A percentile compares a stretch with the other conserved stretches of the same genome.
Evolutionary conservation across 2,888 invertebrate genomes (phyloP).

Genomic region (Diadromus collaris): DNA sequence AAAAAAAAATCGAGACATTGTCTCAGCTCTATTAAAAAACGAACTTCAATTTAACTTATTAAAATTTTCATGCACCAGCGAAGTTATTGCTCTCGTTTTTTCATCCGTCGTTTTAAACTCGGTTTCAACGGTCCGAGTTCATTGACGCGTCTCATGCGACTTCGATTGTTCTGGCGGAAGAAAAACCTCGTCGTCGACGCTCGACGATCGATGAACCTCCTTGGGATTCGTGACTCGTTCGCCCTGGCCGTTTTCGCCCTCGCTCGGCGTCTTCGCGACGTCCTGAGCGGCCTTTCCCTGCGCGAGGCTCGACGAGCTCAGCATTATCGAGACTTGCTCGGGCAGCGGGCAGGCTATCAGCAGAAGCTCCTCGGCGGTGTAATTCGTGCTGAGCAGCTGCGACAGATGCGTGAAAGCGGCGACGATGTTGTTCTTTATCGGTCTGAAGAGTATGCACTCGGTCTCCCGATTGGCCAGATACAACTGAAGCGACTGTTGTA

Average conservation of each 20-base stretch:
- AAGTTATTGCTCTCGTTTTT: neutral
- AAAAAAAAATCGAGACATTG: neutral
- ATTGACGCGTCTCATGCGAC: neutral
- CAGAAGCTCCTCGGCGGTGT: slow-evolving; percentile 90
- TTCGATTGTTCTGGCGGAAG: slow-evolving; percentile 22
- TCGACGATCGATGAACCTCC: slow-evolving; percentile 1
- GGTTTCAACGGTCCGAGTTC: neutral
- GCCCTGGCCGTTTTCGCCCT: neutral
- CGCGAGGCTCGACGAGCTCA: slow-evolving; percentile 88
- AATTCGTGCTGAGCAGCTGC: slow-evolving; percentile 89
- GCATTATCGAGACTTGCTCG: slow-evolving; percentile 95
- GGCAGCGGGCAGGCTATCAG: slow-evolving; percentile 95
- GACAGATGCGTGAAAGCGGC: slow-evolving; percentile 93
- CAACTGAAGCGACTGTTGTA: slow-evolving; percentile 95
- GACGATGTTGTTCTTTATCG: slow-evolving; percentile 95
- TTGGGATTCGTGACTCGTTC: neutral
- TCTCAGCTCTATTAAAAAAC: slow-evolving; percentile 4
- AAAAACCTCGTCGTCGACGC: slow-evolving; percentile 45
- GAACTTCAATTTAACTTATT: neutral
- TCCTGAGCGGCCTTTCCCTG: slow-evolving; percentile 65
- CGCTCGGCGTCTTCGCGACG: slow-evolving; percentile 13
- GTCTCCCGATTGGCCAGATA: slow-evolving; percentile 98
- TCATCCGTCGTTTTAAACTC: neutral
- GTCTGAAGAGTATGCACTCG: slow-evolving; percentile 97
- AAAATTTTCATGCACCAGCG: neutral